Conservation (phyloP, 2,888 invertebrate genomes). For the Melanchra persicariae region DNA sequence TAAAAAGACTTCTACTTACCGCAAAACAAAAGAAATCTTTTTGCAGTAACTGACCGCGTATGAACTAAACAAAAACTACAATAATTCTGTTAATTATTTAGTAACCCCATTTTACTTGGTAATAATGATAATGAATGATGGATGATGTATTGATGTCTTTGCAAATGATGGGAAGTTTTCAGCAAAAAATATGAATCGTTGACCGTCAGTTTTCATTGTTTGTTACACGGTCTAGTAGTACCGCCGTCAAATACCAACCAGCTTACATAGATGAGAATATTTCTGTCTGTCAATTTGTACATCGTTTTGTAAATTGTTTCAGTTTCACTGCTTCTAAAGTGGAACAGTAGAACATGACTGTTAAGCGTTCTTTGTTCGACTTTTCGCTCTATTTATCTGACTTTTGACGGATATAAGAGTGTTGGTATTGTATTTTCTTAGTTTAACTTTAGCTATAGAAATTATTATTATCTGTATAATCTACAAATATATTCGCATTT, state of each 20-base stretch:
- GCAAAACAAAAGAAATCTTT: neutral
- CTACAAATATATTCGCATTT: neutral
- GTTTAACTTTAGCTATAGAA: neutral
- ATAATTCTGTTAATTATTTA: neutral
- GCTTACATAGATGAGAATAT: constrained; percentile 1
- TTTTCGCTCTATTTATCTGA: constrained; percentile 36
- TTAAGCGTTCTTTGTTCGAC: constrained; percentile 24
- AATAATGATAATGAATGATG: too few species aligned
- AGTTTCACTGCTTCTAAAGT: constrained; percentile 31
- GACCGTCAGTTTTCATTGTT: constrained; percentile 52
- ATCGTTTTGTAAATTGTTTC: constrained; percentile 24
- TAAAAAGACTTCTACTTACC: neutral
- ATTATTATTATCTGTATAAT: neutral
- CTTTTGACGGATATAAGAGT: neutral
- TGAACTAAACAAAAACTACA: constrained; percentile 34
- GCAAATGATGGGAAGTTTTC: constrained; percentile 57
- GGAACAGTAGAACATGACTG: constrained; percentile 29
- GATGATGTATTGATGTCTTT: constrained; percentile 29
- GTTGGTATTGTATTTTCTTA: neutral
- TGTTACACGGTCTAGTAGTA: constrained; percentile 19
- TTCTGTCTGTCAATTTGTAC: constrained; percentile 23
- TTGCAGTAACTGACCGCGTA: constrained; percentile 18
- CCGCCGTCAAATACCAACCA: neutral
- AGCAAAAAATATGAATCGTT: constrained; percentile 51
- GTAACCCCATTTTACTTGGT: constrained; percentile 25